Evolutionary conservation across 2,888 invertebrate species (phyloP).

Genomic region (Sclerodermus sp.): DNA sequence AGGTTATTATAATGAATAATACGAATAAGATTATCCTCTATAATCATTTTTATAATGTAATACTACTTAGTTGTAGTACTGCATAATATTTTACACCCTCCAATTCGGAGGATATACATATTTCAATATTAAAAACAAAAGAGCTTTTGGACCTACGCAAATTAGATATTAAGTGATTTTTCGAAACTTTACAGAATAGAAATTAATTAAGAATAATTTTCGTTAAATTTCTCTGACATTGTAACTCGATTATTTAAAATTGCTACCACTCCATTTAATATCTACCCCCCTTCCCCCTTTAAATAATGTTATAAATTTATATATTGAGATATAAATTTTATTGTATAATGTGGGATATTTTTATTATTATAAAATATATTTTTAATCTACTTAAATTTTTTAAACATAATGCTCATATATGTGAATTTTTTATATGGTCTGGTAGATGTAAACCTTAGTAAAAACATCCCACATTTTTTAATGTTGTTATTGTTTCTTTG

Average conservation of each 20-base stretch:
- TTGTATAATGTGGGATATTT: no score
- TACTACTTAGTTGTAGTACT: not conserved
- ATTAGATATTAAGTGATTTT: slow-evolving; percentile 18
- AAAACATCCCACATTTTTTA: no score
- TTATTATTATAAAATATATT: no score
- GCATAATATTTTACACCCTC: not conserved
- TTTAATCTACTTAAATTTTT: no score
- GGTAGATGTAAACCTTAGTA: no score
- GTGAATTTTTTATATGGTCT: no score
- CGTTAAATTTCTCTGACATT: not conserved
- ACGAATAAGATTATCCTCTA: slow-evolving; percentile 4
- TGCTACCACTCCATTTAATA: not conserved
- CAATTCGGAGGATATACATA: not conserved
- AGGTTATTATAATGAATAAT: slow-evolving; percentile 8
- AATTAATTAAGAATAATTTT: not conserved
- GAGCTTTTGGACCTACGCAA: slow-evolving; percentile 5
- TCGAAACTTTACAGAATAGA: slow-evolving; percentile 18
- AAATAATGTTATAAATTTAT: no score
- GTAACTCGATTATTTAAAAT: not conserved
- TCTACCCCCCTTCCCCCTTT: no score
- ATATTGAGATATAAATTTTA: no score
- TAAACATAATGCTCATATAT: no score
- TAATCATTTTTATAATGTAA: not conserved
- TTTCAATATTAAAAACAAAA: slow-evolving; percentile 5
- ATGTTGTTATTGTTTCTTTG: no score